Conservation (phyloP, 2,888 invertebrate genomes). For the Stenurella melanura region DNA sequence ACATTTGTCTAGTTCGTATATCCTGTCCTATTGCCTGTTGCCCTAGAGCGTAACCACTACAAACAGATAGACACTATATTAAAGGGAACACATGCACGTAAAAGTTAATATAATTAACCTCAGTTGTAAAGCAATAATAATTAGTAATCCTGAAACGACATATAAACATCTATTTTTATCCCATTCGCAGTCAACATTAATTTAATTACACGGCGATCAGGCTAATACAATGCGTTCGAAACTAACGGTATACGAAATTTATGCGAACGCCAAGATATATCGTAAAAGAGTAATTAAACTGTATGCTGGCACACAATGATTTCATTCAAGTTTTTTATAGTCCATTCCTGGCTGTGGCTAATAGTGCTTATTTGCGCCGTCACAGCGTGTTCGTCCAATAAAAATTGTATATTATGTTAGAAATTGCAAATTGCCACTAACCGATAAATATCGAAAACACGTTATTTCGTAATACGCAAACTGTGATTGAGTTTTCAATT, state of each 20-base stretch:
- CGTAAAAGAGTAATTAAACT: slow-evolving; percentile 31
- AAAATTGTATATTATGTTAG: slow-evolving; percentile 22
- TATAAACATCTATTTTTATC: slow-evolving; percentile 23
- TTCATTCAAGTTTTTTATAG: slow-evolving; percentile 21
- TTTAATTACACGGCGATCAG: slow-evolving; percentile 22
- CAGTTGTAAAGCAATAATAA: slow-evolving; percentile 21
- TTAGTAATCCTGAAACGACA: slow-evolving; percentile 19
- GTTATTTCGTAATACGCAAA: slow-evolving; percentile 41
- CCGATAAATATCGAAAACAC: slow-evolving; percentile 38
- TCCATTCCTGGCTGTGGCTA: not conserved
- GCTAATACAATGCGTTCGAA: slow-evolving; percentile 20
- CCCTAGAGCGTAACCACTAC: not conserved
- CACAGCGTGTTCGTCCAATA: slow-evolving; percentile 16
- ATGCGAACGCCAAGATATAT: slow-evolving; percentile 21
- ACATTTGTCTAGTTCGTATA: not conserved
- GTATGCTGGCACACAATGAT: slow-evolving; percentile 28
- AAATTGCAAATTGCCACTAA: slow-evolving; percentile 35
- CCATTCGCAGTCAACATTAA: not conserved
- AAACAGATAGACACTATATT: not conserved
- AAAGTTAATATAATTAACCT: slow-evolving; percentile 3
- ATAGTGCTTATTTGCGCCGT: slow-evolving; percentile 3
- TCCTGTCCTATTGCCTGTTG: not conserved
- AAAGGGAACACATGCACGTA: not conserved
- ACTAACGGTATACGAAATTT: slow-evolving; percentile 19
- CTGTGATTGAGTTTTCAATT: slow-evolving; percentile 57